Conservation (phyloP, 2,797 vertebrate species). For the Chiroxiphia lanceolata region DNA sequence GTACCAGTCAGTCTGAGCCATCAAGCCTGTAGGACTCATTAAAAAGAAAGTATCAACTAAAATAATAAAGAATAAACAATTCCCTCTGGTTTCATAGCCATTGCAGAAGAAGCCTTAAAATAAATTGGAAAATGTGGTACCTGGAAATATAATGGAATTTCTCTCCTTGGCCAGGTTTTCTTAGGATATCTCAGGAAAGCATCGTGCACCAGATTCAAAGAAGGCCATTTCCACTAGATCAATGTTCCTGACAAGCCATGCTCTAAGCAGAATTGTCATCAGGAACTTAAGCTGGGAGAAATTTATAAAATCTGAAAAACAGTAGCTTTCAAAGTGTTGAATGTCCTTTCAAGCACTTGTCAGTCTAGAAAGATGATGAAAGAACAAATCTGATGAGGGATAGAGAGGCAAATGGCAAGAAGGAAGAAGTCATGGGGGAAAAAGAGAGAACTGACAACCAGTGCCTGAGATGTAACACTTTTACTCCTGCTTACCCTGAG, state of each 20-base stretch:
- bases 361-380: neutral
- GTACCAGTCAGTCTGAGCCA: neutral
- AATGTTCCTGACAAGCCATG: neutral
- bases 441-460: neutral
- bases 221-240: neutral
- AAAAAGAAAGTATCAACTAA: neutral
- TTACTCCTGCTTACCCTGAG: neutral
- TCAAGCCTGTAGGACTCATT: neutral
- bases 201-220: neutral
- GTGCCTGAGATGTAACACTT: neutral
- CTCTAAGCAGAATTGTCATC: conserved; percentile 36
- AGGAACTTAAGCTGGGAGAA: conserved; percentile 10
- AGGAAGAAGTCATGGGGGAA: neutral
- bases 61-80: neutral
- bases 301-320: conserved; percentile 46
- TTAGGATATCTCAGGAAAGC: neutral
- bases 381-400: neutral
- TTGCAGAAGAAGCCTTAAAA: neutral
- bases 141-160: neutral
- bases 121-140: neutral
- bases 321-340: conserved; percentile 29
- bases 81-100: neutral
- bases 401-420: neutral
- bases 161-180: accelerated
- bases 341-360: neutral